Evolutionary conservation across 2,797 vertebrate genomes (phyloP), one percentile per base, ranked within the genome.

Genomic region (Urosaurus nigricauda): DNA sequence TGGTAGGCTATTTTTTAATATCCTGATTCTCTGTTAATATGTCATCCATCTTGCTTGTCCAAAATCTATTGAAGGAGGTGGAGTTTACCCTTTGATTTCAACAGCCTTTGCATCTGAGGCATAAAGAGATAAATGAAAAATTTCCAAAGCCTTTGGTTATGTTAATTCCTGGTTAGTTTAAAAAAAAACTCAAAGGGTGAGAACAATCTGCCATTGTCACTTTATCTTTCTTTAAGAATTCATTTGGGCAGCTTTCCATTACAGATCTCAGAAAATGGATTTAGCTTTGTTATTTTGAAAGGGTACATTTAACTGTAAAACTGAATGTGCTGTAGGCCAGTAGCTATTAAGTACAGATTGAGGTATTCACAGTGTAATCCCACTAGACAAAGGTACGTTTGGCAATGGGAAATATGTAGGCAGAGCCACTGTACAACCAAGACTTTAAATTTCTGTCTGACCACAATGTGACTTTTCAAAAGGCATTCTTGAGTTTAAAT

Each of bases 151-250:
- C 40, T 51, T 78, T 9, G n/a, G 19, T 58, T 35, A 65, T 82
- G 37, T 82, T 29, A 82, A 11, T 83, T 83, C 87, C 68, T 37
- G 82, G 3, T 29, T 17, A 70, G 11, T 12, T 51, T 32, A 32
- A 68, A 32, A 29, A 68, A 68, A 6, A 81, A n/a, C 88, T 88
- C 89, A 90, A 90, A 81, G 5, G 5, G 6, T 35, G 77, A 80
- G 26, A 78, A 85, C 85, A 35, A 63, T 29, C 87, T 56, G 87
- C 29, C 56, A 65, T 63, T 82, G 80, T 71, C 32, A 35, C 68
- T 71, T 84, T 53, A 71, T 71, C 65, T 84, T 71, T 68, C 65
- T 84, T 71, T 47, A 68, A 84, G 63, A 83, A 32, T 51, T 65
- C 16, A 32, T 35, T 43, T 51, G 26, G 29, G 63, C 82, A 47